These are phyloP conservation scores for Cataglyphis altisquamis DNA, from an alignment of 2,888 invertebrate species.

Conservation along the genomic window DNA sequence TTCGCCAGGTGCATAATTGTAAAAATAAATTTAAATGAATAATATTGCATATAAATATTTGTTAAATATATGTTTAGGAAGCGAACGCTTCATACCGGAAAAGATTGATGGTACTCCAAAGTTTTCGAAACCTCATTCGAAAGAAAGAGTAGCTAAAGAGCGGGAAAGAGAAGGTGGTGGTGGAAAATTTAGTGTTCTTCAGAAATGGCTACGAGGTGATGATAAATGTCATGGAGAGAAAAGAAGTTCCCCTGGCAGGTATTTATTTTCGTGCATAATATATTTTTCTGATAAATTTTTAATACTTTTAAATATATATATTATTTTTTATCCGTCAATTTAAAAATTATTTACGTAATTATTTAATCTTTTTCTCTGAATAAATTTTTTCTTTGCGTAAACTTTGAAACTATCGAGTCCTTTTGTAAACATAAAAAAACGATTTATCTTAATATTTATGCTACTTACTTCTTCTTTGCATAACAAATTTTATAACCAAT, in stretches of 20 bases:
- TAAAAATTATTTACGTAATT: neutral
- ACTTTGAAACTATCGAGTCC: neutral
- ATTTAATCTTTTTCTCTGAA: neutral
- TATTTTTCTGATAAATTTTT: constrained; percentile 15
- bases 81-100: constrained; percentile 77
- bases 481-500: neutral
- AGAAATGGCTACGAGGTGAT: constrained; percentile 88
- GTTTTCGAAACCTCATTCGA: constrained; percentile 80
- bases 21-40: neutral
- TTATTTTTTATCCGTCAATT: neutral
- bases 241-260: constrained; percentile 84
- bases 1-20: constrained; percentile 75
- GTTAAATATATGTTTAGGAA: constrained; percentile 69
- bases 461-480: neutral
- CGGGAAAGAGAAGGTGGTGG: constrained; percentile 80
- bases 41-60: neutral
- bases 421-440: neutral
- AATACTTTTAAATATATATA: neutral
- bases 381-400: neutral
- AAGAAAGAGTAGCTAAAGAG: constrained; percentile 80
- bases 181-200: constrained; percentile 87
- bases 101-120: constrained; percentile 81
- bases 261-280: constrained; percentile 24
- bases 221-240: constrained; percentile 85
- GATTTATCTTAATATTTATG: neutral